phyloP scores from a whole-genome alignment of 1,140 invertebrate genomes.

The Zaprionus ghesquierei region DNA sequence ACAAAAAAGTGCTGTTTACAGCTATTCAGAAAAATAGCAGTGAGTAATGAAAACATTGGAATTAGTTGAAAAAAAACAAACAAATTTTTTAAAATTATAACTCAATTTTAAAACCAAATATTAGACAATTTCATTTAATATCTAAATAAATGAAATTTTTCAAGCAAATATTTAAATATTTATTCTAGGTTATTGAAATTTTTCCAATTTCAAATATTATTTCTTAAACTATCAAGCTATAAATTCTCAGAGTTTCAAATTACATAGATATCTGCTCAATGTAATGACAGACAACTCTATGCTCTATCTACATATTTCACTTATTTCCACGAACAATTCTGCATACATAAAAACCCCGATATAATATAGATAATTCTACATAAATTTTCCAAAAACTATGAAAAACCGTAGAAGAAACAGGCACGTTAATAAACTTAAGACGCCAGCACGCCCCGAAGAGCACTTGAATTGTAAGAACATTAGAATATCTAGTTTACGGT shows the following conservation, averaged over 20 bases:
- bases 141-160: too few species aligned
- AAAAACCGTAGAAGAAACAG: conserved; percentile 7
- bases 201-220: too few species aligned
- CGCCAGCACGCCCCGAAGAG: conserved; percentile 63
- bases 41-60: too few species aligned
- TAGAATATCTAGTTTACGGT: conserved; percentile 51
- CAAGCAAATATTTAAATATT: too few species aligned
- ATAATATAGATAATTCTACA: conserved; percentile 43
- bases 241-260: background rate
- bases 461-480: conserved; percentile 74
- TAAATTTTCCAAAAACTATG: conserved; percentile 16
- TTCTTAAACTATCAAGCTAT: too few species aligned
- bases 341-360: background rate
- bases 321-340: conserved; percentile 1
- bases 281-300: background rate
- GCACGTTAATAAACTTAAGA: conserved; percentile 63
- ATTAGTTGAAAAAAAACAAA: too few species aligned
- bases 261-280: background rate
- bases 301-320: background rate
- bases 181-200: too few species aligned
- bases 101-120: too few species aligned
- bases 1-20: too few species aligned
- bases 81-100: too few species aligned
- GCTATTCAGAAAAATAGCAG: too few species aligned
- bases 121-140: too few species aligned